Evolutionary conservation across 2,888 invertebrate genomes (phyloP).

Genomic region (Dynastes grantii): DNA sequence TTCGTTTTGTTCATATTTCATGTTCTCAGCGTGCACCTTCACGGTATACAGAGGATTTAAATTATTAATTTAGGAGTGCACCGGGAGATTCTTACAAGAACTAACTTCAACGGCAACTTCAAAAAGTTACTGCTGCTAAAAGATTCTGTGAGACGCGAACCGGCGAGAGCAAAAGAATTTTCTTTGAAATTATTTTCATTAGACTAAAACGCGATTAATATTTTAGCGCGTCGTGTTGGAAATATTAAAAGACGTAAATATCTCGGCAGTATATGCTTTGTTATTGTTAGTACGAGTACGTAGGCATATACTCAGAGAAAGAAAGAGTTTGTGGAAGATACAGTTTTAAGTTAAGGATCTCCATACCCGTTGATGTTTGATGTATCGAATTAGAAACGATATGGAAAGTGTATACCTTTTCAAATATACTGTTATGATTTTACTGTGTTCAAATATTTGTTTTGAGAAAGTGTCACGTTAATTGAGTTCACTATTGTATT

Average conservation of each 20-base stretch:
- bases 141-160: neutral
- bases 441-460: too few species aligned
- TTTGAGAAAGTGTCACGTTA: too few species aligned
- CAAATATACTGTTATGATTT: too few species aligned
- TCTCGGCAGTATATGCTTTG: neutral
- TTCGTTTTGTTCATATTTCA: too few species aligned
- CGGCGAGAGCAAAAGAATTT: neutral
- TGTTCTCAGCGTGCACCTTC: too few species aligned
- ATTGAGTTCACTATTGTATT: too few species aligned
- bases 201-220: slow-evolving; percentile 33
- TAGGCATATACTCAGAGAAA: neutral
- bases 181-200: slow-evolving; percentile 38
- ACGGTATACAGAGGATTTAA: neutral
- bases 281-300: neutral
- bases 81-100: slow-evolving; percentile 1
- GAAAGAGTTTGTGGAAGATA: neutral
- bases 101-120: slow-evolving; percentile 6
- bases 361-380: too few species aligned
- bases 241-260: slow-evolving; percentile 19
- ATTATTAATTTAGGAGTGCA: slow-evolving; percentile 19
- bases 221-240: slow-evolving; percentile 27
- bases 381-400: too few species aligned
- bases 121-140: slow-evolving; percentile 9
- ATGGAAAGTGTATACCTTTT: too few species aligned
- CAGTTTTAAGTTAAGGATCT: too few species aligned